Evolutionary conservation across 2,888 invertebrate genomes (phyloP), one percentile per base, ranked within the genome.

Genomic region (Furcula furcula): DNA sequence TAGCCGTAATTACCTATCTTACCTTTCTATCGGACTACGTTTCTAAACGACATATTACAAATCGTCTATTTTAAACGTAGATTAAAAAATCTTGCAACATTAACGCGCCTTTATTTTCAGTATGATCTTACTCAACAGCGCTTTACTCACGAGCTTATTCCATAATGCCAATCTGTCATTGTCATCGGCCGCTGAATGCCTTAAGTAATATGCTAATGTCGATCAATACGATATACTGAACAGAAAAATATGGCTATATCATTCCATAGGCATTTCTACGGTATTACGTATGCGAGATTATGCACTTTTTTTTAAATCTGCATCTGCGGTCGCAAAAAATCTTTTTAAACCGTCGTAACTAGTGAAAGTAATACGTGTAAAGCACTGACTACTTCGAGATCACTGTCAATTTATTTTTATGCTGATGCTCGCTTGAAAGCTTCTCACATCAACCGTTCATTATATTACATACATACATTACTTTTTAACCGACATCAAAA

Each of bases 151-250:
- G 29, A 35, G 31, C 29, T 31, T 31, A 29, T 46, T 44, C 36
- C 23, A 28, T 38, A 47, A 40, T 27, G 37, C 11, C 31, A 36
- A 54, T 50, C 37, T 34, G 39, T 47, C 46, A 38, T 36, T 35
- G 42, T 46, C 46, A 6, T 14, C 10, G 16, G 40, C 26, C 36
- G 19, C 21, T 33, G 29, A 43, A 29, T 36, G 18, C 25, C 27
- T 33, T 34, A 34, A 30, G 34, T 47, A 25, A 47, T 47, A 36
- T 38, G 23, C 42, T 35, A 46, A 46, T 37, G 34, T 31, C 29
- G 29, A 19, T 21, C 14, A 12, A 21, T 14, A 34, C 30, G 40
- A 41, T 46, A 36, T 32, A 46, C 36, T 21, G 11, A 32, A n/a
- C n/a, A n/a, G n/a, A n/a, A n/a, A n/a, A n/a, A n/a, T n/a, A n/a